Conservation (phyloP, 1,140 invertebrate genomes). For the Panagrolaimus sp. region DNA sequence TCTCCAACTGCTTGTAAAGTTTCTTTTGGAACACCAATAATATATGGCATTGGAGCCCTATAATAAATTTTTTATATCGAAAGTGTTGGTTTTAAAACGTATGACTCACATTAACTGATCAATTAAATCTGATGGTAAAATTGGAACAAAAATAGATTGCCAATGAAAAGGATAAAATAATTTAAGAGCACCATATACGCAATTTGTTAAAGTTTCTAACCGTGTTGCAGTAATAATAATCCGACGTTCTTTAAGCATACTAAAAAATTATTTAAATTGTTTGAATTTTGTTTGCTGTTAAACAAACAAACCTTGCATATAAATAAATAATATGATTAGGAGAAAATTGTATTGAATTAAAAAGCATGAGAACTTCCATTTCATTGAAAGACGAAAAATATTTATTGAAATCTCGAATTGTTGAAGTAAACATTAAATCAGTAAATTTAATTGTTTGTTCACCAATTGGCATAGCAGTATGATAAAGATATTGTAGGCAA, state of each 20-base stretch:
- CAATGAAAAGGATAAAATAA: constrained; percentile 7
- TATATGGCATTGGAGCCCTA: constrained; percentile 9
- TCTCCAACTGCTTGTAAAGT: background rate
- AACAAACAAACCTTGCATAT: background rate
- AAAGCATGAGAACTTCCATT: background rate
- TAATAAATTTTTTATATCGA: too few relatives aligned
- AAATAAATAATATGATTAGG: background rate
- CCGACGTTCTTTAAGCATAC: background rate
- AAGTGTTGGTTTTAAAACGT: constrained; percentile 5
- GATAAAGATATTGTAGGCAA: background rate
- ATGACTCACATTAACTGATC: constrained; percentile 14
- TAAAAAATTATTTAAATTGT: background rate
- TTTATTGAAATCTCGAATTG: background rate
- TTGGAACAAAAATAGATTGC: constrained; percentile 5
- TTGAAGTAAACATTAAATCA: background rate
- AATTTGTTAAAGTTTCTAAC: background rate
- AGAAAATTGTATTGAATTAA: background rate
- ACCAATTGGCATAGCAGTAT: background rate
- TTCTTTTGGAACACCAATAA: constrained; percentile 10
- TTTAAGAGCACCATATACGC: background rate
- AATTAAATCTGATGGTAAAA: constrained; percentile 3
- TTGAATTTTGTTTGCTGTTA: too few relatives aligned
- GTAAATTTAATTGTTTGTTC: constrained; percentile 1
- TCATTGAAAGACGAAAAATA: constrained; percentile 12
- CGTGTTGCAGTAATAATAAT: background rate